Base-by-base conservation (phyloP, 2,888 invertebrate genomes). In the Zaprionus obscuricornis region DNA sequence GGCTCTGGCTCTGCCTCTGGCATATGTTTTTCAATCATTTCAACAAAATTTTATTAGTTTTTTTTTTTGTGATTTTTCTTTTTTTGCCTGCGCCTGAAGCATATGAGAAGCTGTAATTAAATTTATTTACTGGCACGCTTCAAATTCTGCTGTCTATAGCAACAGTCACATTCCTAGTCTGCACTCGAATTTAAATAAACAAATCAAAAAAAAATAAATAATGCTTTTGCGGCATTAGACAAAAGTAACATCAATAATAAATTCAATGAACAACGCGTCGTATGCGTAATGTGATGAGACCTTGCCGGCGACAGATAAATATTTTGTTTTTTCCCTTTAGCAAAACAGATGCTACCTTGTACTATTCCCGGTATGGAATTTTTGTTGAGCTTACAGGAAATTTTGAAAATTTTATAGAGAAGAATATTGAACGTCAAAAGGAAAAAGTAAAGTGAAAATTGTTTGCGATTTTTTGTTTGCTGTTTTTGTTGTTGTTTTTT, bases 71-170 rank as follows among this genome's bases (percentile, higher is more conserved):
- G 42, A 10, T 50, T 64, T 47, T 50, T 46, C 40, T 34, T 31
- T 68, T 55, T 47, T 49, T 60, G 73, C 33, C 58, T n/a, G n/a
- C n/a, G 42, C 34, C 33, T 60, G 50, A 67, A 59, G 55, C 60
- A 65, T 56, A 54, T 60, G 59, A 68, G 65, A 57, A 47, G 39
- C 60, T 60, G 76, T 65, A 79, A 83, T 83, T 76, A 79, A 75
- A 74, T 56, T 58, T 71, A 79, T 78, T 82, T 78, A 82, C 78
- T 78, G 63, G 51, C 66, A 50, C 66, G 57, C 57, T 64, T 66
- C 74, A 63, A 63, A 67, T 43, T n/a, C n/a, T 8, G 42, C 47
- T 43, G 27, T n/a, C 43, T 43, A 43, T 54, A 50, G 43, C 10
- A 34, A 34, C 34, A 34, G 34, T 17, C 10, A 5, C 54, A 65